Percentiles rank a stretch among this genome's conserved stretches.
These are phyloP conservation scores for Columba janthina DNA, from an alignment of 2,113 vertebrate species.

Conservation along the genomic window DNA sequence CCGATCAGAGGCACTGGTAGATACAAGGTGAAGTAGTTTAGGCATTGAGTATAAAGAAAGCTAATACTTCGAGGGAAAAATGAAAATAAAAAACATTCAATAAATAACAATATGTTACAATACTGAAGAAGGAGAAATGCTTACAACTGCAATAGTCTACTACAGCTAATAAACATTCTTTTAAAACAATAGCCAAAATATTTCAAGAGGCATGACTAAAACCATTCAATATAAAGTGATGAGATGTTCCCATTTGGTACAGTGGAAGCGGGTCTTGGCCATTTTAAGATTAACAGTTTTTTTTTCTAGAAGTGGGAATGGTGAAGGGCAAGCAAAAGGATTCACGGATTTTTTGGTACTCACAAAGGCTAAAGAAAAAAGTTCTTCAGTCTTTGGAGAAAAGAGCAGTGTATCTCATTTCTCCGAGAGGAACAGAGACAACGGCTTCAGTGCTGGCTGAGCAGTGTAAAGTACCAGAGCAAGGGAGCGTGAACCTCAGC, in stretches of 20 bases:
- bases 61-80: neutral
- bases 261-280: neutral
- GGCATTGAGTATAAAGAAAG: neutral
- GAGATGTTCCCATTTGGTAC: neutral
- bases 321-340: conserved; percentile 6
- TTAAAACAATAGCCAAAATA: neutral
- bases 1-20: neutral
- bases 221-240: neutral
- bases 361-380: conserved; percentile 23
- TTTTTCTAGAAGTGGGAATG: neutral
- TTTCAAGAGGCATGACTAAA: neutral
- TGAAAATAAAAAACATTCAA: neutral
- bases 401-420: neutral
- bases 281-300: neutral
- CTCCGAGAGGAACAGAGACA: neutral
- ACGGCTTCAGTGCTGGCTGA: neutral
- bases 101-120: neutral
- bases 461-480: neutral
- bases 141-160: neutral
- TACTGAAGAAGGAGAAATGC: neutral
- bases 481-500: neutral
- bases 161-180: neutral
- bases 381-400: neutral
- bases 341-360: neutral
- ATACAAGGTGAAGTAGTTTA: neutral